Percentiles rank a stretch among this genome's conserved stretches.
These are phyloP conservation scores for Echinometra lucunter DNA, from an alignment of 53 echinoderm and acorn worm species.

Conservation along the genomic window DNA sequence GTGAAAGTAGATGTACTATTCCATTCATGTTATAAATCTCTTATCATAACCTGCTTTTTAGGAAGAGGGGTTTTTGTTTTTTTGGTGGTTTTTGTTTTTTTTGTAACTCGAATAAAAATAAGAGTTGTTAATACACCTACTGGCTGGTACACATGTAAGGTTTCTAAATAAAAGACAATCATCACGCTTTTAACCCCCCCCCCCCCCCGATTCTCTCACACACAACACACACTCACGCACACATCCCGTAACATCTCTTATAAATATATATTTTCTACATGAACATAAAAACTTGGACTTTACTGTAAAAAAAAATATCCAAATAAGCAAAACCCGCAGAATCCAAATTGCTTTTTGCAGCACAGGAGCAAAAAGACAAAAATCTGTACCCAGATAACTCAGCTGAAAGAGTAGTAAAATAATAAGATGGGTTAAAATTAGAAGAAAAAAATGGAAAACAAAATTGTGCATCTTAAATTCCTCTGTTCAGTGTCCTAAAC, in stretches of 20 bases:
- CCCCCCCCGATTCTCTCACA: too few species aligned
- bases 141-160: too few species aligned
- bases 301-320: neutral
- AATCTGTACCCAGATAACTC: neutral
- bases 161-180: too few species aligned
- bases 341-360: neutral
- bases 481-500: neutral
- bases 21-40: too few species aligned
- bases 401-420: neutral
- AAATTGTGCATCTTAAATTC: too few species aligned
- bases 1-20: neutral
- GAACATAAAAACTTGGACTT: neutral
- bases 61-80: neutral
- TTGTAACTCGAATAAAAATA: too few species aligned
- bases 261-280: neutral
- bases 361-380: neutral
- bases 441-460: neutral
- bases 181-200: too few species aligned
- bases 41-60: neutral
- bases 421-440: too few species aligned
- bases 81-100: too few species aligned
- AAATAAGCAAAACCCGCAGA: neutral
- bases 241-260: too few species aligned
- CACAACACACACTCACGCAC: too few species aligned
- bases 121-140: too few species aligned